These are phyloP conservation scores for Melieria omissa DNA, from an alignment of 2,888 invertebrate species.

Conservation along the genomic window DNA sequence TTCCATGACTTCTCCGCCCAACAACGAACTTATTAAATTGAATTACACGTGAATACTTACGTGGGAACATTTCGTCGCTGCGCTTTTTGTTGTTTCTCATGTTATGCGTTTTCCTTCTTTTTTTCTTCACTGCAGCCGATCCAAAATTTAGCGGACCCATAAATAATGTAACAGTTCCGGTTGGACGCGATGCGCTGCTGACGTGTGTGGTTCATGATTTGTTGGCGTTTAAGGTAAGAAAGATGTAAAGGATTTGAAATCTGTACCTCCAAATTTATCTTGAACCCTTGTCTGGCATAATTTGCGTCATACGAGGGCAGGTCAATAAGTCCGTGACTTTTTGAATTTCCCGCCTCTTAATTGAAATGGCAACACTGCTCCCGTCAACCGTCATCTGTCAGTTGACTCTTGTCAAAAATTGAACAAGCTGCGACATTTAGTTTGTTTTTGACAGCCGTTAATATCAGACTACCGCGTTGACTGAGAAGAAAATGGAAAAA, in stretches of 20 bases:
- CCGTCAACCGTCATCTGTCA: too few species aligned
- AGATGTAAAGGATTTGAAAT: background rate
- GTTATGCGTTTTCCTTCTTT: background rate
- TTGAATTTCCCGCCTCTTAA: too few species aligned
- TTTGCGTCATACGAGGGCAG: too few species aligned
- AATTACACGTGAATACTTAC: slow-evolving; percentile 2
- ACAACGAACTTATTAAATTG: slow-evolving; percentile 13
- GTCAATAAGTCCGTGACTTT: too few species aligned
- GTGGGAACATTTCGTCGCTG: too few species aligned
- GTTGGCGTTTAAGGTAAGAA: slow-evolving; percentile 81
- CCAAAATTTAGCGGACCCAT: slow-evolving; percentile 86
- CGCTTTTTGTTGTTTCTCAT: background rate
- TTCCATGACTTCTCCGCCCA: background rate
- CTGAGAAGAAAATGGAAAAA: too few species aligned
- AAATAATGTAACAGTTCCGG: slow-evolving; percentile 83
- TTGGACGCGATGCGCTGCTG: slow-evolving; percentile 85
- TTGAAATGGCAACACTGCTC: too few species aligned
- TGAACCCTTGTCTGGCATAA: too few species aligned
- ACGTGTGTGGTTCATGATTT: slow-evolving; percentile 86
- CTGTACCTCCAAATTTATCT: background rate
- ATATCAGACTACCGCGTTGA: too few species aligned
- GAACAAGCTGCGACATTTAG: too few species aligned
- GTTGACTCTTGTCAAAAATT: too few species aligned
- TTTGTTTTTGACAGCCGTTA: too few species aligned
- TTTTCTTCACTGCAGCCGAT: slow-evolving; percentile 72